Base-by-base conservation (phyloP, 2,888 invertebrate species). In the Limnephilus rhombicus region DNA sequence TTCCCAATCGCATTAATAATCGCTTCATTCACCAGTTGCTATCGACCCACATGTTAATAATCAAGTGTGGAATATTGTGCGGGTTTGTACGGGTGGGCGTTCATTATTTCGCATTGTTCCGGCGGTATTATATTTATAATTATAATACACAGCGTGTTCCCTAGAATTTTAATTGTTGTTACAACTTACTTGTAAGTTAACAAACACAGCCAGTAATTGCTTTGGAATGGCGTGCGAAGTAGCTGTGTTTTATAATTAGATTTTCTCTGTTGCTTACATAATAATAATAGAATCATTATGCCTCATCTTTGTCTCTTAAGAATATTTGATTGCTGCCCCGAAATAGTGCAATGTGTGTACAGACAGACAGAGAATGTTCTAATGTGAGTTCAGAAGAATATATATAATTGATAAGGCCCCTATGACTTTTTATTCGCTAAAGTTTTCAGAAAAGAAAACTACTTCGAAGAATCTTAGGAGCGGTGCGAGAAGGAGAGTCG, bases 11-110 rank as follows among this genome's bases (percentile, higher is more conserved):
- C 31, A 82, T 49, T 45, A 53, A 83, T 89, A 45, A 24, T 37
- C 9, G 45, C 31, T 13, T 82, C 29, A 82, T 90, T 82, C 82
- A 45, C 41, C 18, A 68, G 24, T 68, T 68, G 80, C 82, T 45
- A 81, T 81, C 81, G 89, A 41, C 82, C 90, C 53, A 90, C 90
- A 29, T 34, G 37, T 41, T 18, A 41, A 34, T 41, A 83, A 83
- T 83, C 37, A 18, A 34, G 37, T 83, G 34, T 24, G 82, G 82
- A 83, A 83, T 9, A 34, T 37, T 37, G 82, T 24, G 83, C 24
- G 83, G 83, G 83, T 41, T 83, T 83, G 83, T n/a, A 83, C 34
- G 83, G 83, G 37, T 83, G 37, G 83, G 83, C 83, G 34, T 68
- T 24, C 68, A 68, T 68, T n/a, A 24, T 68, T 68, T 68, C n/a